A percentile compares a stretch with the other conserved stretches of the same genome.
Conservation (phyloP, 2,888 invertebrate genomes). For the Hirtodrosophila trivittata region DNA sequence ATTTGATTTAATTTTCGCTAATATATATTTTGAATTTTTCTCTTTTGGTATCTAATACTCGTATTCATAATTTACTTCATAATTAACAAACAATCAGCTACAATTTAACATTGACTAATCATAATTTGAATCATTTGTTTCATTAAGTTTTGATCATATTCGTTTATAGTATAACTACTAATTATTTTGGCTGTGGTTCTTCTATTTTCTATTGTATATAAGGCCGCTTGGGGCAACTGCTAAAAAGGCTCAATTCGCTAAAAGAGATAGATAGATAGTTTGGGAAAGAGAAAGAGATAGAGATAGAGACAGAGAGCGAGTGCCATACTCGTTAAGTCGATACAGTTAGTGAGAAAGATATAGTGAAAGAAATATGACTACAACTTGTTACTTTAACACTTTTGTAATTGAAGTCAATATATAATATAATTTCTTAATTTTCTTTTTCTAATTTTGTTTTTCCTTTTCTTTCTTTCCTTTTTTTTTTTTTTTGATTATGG, state of each 20-base stretch:
- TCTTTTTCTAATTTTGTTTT: too few relatives aligned
- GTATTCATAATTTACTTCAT: constrained; percentile 18
- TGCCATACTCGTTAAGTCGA: constrained; percentile 1
- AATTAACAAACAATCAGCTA: constrained; percentile 68
- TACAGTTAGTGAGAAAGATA: constrained; percentile 8
- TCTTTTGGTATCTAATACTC: constrained; percentile 19
- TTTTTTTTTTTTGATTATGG: too few relatives aligned
- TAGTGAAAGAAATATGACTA: constrained; percentile 13
- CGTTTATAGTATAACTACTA: constrained; percentile 15
- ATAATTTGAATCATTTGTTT: constrained; percentile 32
- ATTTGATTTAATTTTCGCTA: neutral
- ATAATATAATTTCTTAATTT: neutral
- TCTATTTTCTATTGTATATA: constrained; percentile 41
- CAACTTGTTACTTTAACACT: constrained; percentile 12
- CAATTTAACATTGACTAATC: constrained; percentile 67
- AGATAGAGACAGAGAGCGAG: constrained; percentile 16
- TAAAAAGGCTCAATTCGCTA: constrained; percentile 49
- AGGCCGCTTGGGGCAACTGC: constrained; percentile 74
- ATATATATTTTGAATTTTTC: constrained; percentile 1
- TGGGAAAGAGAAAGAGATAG: neutral
- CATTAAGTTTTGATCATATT: constrained; percentile 9
- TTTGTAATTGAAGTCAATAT: constrained; percentile 20
- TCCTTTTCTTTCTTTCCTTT: too few relatives aligned
- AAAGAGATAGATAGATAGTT: constrained; percentile 7
- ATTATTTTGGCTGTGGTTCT: constrained; percentile 22